Percentiles rank a stretch among this genome's conserved stretches.
phyloP scores from a whole-genome alignment of 2,888 invertebrate genomes.

The Oligia latruncula region DNA sequence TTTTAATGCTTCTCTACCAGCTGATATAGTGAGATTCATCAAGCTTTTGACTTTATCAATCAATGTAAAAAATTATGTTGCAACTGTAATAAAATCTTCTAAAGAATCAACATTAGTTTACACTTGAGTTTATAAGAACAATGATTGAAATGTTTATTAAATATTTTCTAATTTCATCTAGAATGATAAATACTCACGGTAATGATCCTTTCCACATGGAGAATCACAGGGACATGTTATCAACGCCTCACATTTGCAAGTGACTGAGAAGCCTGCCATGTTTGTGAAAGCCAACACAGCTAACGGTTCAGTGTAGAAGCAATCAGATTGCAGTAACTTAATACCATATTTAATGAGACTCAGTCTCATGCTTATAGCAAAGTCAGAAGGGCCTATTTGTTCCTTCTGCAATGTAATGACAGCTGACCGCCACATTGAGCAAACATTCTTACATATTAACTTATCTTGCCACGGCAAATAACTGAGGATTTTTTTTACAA shows the following conservation, averaged over 20 bases:
- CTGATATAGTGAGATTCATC: background rate
- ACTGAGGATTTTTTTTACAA: slow-evolving; percentile 83
- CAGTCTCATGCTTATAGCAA: slow-evolving; percentile 75
- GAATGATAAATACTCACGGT: slow-evolving; percentile 76
- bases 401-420: slow-evolving; percentile 79
- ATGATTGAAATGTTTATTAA: background rate
- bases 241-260: slow-evolving; percentile 75
- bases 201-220: slow-evolving; percentile 81
- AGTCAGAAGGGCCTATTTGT: slow-evolving; percentile 79
- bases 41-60: background rate
- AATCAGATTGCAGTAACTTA: slow-evolving; percentile 76
- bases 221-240: slow-evolving; percentile 76
- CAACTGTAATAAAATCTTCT: background rate
- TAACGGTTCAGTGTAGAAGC: slow-evolving; percentile 80
- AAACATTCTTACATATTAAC: slow-evolving; percentile 81
- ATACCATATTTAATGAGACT: slow-evolving; percentile 69
- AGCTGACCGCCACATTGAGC: slow-evolving; percentile 82
- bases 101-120: background rate
- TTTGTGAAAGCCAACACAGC: slow-evolving; percentile 82
- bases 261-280: slow-evolving; percentile 70
- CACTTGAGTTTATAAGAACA: background rate
- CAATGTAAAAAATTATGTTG: background rate
- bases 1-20: background rate
- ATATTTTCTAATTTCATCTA: background rate
- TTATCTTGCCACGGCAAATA: slow-evolving; percentile 86